Evolutionary conservation across 2,888 invertebrate genomes (phyloP).

Genomic region (Latrodectus elegans): DNA sequence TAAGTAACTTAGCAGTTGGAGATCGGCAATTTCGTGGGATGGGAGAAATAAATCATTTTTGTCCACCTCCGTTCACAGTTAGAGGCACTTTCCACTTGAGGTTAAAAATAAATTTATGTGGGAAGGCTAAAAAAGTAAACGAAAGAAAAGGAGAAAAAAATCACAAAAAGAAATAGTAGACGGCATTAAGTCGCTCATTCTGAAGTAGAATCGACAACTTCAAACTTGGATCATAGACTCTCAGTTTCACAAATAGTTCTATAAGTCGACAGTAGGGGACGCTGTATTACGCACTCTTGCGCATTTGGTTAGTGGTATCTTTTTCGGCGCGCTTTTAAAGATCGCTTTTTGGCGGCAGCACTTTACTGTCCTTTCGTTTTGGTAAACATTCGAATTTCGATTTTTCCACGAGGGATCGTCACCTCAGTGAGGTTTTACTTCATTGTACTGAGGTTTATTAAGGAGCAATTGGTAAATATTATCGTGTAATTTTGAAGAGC

Average conservation of each 20-base stretch:
- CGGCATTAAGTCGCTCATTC: constrained; percentile 1
- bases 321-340: constrained; percentile 61
- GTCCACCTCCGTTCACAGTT: constrained; percentile 14
- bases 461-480: constrained; percentile 18
- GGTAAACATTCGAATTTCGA: constrained; percentile 43
- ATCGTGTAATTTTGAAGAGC: not conserved
- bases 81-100: not conserved
- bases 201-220: constrained; percentile 21
- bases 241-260: constrained; percentile 19
- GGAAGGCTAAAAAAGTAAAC: not conserved
- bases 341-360: constrained; percentile 50
- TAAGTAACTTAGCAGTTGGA: too few relatives aligned
- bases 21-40: too few relatives aligned
- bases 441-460: constrained; percentile 44
- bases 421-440: constrained; percentile 53
- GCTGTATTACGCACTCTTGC: constrained; percentile 41
- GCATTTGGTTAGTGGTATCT: constrained; percentile 1
- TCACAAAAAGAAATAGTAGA: constrained; percentile 2
- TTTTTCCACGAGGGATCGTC: constrained; percentile 59
- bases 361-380: constrained; percentile 59
- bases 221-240: constrained; percentile 1
- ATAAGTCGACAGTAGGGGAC: constrained; percentile 46
- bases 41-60: not conserved
- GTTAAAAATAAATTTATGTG: constrained; percentile 15
- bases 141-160: constrained; percentile 10